Percentiles rank a stretch among this genome's conserved stretches.
Evolutionary conservation across 2,797 vertebrate species (phyloP).

Genomic region (Pangasius krempfi): DNA sequence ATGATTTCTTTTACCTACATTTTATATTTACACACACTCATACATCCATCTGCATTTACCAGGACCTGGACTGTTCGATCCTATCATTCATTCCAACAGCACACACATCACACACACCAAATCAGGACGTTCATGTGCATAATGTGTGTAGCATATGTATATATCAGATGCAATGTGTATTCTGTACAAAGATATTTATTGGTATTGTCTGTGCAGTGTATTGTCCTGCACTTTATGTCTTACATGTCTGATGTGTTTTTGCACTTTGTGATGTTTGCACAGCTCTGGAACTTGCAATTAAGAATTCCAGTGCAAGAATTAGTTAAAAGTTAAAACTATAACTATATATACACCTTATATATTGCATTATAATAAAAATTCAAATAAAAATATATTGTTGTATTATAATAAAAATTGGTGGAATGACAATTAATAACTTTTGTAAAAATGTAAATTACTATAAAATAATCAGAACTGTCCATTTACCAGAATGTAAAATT

Average conservation of each 20-base stretch:
- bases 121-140: background rate
- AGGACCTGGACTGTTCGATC: background rate
- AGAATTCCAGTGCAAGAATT: background rate
- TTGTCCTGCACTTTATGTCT: background rate
- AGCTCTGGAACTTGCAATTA: background rate
- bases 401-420: background rate
- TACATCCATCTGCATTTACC: background rate
- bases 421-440: background rate
- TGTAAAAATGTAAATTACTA: background rate
- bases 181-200: background rate
- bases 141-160: background rate
- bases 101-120: background rate
- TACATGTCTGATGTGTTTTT: background rate
- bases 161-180: background rate
- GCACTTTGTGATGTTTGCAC: background rate
- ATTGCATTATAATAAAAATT: too few relatives aligned
- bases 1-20: background rate
- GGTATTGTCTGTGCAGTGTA: background rate
- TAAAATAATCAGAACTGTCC: background rate
- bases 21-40: too few relatives aligned
- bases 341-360: too few relatives aligned
- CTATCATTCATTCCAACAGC: background rate
- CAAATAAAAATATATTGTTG: too few relatives aligned
- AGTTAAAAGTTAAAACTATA: too few relatives aligned
- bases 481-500: background rate